phyloP scores from a whole-genome alignment of 2,113 vertebrate genomes.

The Gobiocypris rarus region DNA sequence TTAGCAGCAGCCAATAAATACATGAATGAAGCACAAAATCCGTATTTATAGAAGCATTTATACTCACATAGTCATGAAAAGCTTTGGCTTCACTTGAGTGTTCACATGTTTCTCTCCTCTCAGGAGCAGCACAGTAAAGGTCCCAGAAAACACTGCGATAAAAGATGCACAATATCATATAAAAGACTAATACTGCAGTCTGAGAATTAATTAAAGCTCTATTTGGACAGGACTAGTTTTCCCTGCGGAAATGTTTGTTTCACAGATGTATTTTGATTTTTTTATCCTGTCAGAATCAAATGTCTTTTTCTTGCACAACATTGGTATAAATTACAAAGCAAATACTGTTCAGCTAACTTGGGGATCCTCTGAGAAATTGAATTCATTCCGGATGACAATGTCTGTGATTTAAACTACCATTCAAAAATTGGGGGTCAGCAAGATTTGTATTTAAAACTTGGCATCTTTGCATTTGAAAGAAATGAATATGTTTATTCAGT shows the following conservation, averaged over 20 bases:
- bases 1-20: not conserved
- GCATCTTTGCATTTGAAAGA: no score
- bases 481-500: not conserved
- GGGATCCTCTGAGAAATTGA: not conserved
- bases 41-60: not conserved
- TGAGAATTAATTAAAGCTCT: not conserved
- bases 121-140: constrained; percentile 98
- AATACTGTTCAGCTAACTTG: not conserved
- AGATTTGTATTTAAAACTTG: no score
- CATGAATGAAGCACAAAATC: not conserved
- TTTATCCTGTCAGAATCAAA: not conserved
- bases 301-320: not conserved
- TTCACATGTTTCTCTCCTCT: constrained; percentile 98
- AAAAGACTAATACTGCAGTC: not conserved
- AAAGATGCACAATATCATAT: constrained; percentile 20
- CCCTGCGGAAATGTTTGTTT: constrained; percentile 4
- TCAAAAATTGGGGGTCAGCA: no score
- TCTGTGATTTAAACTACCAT: no score
- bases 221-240: not conserved
- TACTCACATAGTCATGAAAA: constrained; percentile 99
- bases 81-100: constrained; percentile 99
- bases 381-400: no score
- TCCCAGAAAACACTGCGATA: constrained; percentile 95
- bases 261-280: not conserved
- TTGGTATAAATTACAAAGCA: not conserved